A percentile compares a stretch with the other conserved stretches of the same genome.
phyloP scores from a whole-genome alignment of 2,113 vertebrate genomes.

The Neopipo cinnamomea region DNA sequence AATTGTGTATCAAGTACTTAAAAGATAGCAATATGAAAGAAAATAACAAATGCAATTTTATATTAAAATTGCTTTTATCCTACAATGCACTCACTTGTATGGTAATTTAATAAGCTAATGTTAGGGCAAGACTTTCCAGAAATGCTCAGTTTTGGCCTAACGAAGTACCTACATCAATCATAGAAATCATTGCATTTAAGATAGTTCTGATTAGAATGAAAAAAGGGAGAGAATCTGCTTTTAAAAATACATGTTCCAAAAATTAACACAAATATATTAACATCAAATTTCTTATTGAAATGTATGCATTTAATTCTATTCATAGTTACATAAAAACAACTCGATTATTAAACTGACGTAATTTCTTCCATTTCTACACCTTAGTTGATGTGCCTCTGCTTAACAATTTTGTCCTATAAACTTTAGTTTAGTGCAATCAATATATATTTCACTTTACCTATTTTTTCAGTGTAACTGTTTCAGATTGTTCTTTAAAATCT shows the following conservation, averaged over 20 bases:
- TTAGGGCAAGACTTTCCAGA: neutral
- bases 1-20: neutral
- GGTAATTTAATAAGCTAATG: neutral
- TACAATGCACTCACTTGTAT: neutral
- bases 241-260: neutral
- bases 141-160: neutral
- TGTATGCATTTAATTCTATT: neutral
- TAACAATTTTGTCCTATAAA: neutral
- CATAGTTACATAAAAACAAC: neutral
- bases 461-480: neutral
- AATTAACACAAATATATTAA: neutral
- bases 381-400: neutral
- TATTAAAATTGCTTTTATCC: neutral
- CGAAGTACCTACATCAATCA: neutral
- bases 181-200: neutral
- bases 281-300: neutral
- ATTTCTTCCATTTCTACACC: neutral
- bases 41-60: neutral
- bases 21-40: neutral
- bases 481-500: neutral
- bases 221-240: neutral
- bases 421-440: neutral
- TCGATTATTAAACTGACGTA: neutral
- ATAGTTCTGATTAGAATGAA: neutral
- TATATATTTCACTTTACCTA: neutral